phyloP scores from a whole-genome alignment of 2,113 vertebrate species.

The Sorex fumeus region DNA sequence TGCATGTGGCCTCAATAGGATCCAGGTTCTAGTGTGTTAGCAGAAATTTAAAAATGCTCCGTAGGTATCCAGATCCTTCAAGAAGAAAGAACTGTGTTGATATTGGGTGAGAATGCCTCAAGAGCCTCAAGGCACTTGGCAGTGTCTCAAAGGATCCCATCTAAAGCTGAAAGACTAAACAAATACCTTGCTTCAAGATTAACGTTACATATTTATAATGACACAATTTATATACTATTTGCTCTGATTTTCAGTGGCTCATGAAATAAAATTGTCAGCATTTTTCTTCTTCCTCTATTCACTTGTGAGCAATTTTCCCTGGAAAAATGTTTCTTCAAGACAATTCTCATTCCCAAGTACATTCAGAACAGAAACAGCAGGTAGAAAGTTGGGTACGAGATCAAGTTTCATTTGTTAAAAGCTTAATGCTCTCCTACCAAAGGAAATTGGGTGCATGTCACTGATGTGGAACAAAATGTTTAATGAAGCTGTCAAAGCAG shows the following conservation, averaged over 20 bases:
- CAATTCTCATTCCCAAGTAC: background rate
- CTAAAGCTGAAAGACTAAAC: background rate
- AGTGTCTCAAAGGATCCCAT: background rate
- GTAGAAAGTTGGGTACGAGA: background rate
- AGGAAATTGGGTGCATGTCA: constrained; percentile 23
- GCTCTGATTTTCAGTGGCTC: background rate
- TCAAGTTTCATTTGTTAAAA: background rate
- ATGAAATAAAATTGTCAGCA: constrained; percentile 17
- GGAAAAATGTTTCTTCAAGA: constrained; percentile 21
- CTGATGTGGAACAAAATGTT: background rate
- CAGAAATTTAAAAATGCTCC: background rate
- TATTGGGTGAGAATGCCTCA: background rate
- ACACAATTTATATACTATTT: background rate
- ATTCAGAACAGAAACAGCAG: background rate
- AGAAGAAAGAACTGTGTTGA: background rate
- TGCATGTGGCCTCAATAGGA: background rate
- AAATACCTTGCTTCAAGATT: background rate
- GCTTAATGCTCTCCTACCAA: background rate
- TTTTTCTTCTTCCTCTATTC: background rate
- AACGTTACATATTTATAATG: background rate
- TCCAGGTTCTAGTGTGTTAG: background rate
- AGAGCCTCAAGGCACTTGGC: background rate
- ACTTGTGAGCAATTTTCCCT: constrained; percentile 21
- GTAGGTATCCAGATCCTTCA: background rate
- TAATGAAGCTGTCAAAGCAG: background rate